A percentile compares a stretch with the other conserved stretches of the same genome.
Evolutionary conservation across 2,113 vertebrate genomes (phyloP).

Genomic region (Tyrannus savana): DNA sequence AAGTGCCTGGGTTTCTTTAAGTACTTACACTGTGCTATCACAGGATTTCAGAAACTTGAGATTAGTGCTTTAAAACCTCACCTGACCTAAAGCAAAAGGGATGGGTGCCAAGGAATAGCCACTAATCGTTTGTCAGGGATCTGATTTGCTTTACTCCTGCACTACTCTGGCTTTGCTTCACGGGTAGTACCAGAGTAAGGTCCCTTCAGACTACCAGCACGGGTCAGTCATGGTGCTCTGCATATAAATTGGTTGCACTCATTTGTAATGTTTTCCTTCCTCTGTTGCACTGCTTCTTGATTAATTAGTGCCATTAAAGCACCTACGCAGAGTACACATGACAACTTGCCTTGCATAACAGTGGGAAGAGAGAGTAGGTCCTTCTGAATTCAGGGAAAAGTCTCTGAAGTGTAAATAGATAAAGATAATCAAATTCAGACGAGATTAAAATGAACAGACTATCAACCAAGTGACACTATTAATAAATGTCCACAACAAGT

Average conservation of each 20-base stretch:
- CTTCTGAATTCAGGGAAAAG: slow-evolving; percentile 40
- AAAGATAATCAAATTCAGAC: slow-evolving; percentile 67
- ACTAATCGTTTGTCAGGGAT: not conserved
- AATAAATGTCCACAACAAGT: slow-evolving; percentile 65
- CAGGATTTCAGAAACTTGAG: not conserved
- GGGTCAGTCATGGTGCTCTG: not conserved
- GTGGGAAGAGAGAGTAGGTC: not conserved
- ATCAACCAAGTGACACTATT: slow-evolving; percentile 66
- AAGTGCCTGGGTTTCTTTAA: not conserved
- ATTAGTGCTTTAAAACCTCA: not conserved
- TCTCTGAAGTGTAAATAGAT: slow-evolving; percentile 69
- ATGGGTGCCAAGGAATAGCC: not conserved
- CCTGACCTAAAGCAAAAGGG: not conserved
- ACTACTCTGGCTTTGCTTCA: not conserved
- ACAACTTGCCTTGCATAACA: not conserved
- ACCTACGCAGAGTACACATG: not conserved
- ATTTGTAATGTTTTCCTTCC: slow-evolving; percentile 20
- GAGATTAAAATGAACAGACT: slow-evolving; percentile 70
- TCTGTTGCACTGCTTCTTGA: not conserved
- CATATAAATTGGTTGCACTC: not conserved
- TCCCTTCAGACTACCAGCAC: not conserved
- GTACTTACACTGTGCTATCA: not conserved
- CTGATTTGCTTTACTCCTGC: not conserved
- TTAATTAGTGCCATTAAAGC: slow-evolving; percentile 57
- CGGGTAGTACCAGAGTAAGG: not conserved